Base-by-base conservation (phyloP, 2,888 invertebrate species). In the Caenorhabditis sp. region DNA sequence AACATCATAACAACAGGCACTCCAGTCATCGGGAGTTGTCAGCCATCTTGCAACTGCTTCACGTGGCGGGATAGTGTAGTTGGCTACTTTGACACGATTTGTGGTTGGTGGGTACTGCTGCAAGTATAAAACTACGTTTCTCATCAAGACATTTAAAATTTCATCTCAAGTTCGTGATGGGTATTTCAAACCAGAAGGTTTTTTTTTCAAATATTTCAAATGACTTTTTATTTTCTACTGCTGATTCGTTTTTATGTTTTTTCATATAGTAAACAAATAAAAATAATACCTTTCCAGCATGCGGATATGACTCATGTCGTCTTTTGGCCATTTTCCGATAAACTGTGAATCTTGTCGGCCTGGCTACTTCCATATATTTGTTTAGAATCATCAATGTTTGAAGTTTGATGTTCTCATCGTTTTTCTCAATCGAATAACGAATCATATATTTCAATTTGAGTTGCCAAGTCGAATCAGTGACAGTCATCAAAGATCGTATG, bases 381-480 rank as follows among this genome's bases (percentile, higher is more conserved):
- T 74, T 76, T 58, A 79, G 58, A 5, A 79, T 63, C 54, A 56
- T 64, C 38, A 79, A 23, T 1, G 71, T 69, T 23, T 63, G 70
- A 8, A 76, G 59, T 20, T 50, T 60, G 58, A 50, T 65, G 49
- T 67, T 69, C 61, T 74, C 71, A 49, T 74, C 71, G 4, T 36
- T 17, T 20, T 65, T 64, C 7, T 70, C 63, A 14, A 76, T 67
- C 1, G 74, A 74, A 20, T 62, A 52, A 36, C 58, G 38, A 20
- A 80, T 26, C 20, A 80, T 38, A 5, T 63, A n/a, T 26, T 77
- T 73, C 53, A 80, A 31, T 54, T 80, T 80, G 49, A 65, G 61
- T 53, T 80, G 74, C 80, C 80, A 80, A 12, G 70, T 68, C 10
- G 68, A 59, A 68, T 80, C 80, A 2, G 69, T 64, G 8, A 66